These are phyloP conservation scores for Motacilla alba DNA, from an alignment of 2,113 vertebrate species.

Conservation along the genomic window DNA sequence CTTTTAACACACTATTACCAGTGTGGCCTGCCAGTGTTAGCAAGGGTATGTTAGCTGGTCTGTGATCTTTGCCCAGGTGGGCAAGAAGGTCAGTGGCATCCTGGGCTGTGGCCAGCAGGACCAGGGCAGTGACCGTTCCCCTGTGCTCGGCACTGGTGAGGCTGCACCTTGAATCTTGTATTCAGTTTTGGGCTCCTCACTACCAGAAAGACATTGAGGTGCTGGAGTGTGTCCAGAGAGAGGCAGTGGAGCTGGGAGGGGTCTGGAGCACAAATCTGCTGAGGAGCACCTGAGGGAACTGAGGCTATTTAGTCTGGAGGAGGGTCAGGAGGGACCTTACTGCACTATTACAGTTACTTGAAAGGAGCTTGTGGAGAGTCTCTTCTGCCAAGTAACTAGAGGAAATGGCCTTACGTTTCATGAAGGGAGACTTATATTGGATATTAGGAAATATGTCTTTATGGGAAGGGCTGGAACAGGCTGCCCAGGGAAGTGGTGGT, in stretches of 20 bases:
- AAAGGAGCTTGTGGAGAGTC: neutral
- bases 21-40: neutral
- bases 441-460: neutral
- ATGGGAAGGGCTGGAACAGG: neutral
- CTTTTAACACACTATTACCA: neutral
- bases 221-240: neutral
- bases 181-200: neutral
- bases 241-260: neutral
- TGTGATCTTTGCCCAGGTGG: neutral
- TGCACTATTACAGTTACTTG: neutral
- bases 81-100: neutral
- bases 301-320: neutral
- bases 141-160: neutral
- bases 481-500: neutral
- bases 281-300: neutral
- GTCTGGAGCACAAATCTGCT: neutral
- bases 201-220: neutral
- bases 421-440: neutral
- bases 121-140: neutral
- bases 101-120: neutral
- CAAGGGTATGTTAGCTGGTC: neutral
- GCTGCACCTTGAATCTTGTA: neutral
- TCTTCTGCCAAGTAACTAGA: neutral
- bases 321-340: neutral
- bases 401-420: neutral